Conservation (phyloP, 2,888 invertebrate species). For the Sinohyriopsis cumingii region DNA sequence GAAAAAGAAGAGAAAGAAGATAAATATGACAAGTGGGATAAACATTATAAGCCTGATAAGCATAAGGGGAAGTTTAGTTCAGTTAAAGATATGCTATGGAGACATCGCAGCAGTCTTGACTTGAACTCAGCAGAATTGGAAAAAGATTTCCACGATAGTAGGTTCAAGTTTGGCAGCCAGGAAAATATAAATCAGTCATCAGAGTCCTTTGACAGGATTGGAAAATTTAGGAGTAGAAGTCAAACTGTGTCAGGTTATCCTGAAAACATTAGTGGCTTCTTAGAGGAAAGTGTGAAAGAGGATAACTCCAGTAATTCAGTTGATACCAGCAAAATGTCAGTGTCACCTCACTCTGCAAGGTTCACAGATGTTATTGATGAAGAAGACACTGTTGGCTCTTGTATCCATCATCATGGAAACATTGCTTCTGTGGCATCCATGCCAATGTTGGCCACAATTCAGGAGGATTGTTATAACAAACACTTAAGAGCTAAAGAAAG, state of each 20-base stretch:
- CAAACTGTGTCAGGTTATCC: conserved; percentile 29
- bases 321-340: no score
- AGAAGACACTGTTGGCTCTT: conserved; percentile 23
- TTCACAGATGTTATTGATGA: conserved; percentile 24
- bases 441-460: conserved; percentile 38
- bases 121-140: conserved; percentile 48
- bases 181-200: conserved; percentile 45
- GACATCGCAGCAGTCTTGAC: conserved; percentile 61
- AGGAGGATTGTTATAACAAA: conserved; percentile 28
- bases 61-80: conserved; percentile 44
- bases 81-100: conserved; percentile 51
- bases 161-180: conserved; percentile 53
- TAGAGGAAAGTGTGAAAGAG: background rate
- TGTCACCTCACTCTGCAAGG: no score
- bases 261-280: conserved; percentile 2
- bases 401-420: conserved; percentile 22
- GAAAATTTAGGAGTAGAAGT: conserved; percentile 10
- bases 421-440: conserved; percentile 47
- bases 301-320: no score
- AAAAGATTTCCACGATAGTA: conserved; percentile 40
- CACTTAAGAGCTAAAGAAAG: conserved; percentile 42
- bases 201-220: no score
- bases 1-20: conserved; percentile 14
- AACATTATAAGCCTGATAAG: conserved; percentile 26
- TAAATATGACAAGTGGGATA: conserved; percentile 8